phyloP scores from a whole-genome alignment of 2,797 vertebrate genomes.

The Argyrosomus regius region DNA sequence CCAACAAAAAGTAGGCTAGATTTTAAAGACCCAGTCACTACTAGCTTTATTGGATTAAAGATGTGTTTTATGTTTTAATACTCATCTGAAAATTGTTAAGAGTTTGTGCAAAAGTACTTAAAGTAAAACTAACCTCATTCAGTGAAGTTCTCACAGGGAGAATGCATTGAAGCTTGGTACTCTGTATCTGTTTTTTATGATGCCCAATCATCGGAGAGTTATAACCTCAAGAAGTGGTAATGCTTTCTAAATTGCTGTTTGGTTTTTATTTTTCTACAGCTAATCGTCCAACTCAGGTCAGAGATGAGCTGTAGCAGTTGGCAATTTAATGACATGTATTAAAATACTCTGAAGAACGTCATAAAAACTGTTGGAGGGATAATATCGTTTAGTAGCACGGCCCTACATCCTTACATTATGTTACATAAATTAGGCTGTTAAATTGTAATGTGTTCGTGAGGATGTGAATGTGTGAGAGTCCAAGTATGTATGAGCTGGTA shows the following conservation, averaged over 20 bases:
- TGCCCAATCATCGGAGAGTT: constrained; percentile 30
- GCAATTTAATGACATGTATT: constrained; percentile 38
- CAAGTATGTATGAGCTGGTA: constrained; percentile 18
- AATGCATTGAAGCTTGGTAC: neutral
- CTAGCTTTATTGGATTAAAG: constrained; percentile 7
- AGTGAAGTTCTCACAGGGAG: constrained; percentile 3
- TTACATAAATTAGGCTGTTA: neutral
- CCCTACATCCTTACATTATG: constrained; percentile 9
- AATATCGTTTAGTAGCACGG: constrained; percentile 3
- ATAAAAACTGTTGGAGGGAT: constrained; percentile 36
- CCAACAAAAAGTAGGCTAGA: constrained; percentile 14
- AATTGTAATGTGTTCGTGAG: neutral
- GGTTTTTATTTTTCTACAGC: constrained; percentile 21
- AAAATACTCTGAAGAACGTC: constrained; percentile 34
- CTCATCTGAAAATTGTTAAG: constrained; percentile 6
- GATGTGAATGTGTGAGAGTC: constrained; percentile 23
- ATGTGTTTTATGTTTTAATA: constrained; percentile 13
- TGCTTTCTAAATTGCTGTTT: constrained; percentile 39
- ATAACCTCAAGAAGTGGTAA: constrained; percentile 24
- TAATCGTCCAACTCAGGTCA: constrained; percentile 31
- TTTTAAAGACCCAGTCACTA: neutral
- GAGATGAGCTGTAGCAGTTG: constrained; percentile 25
- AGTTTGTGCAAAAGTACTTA: neutral
- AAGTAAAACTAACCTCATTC: constrained; percentile 17
- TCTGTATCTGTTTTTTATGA: constrained; percentile 36